Conservation (phyloP, 2,888 invertebrate species). For the Thymelicus acteon region DNA sequence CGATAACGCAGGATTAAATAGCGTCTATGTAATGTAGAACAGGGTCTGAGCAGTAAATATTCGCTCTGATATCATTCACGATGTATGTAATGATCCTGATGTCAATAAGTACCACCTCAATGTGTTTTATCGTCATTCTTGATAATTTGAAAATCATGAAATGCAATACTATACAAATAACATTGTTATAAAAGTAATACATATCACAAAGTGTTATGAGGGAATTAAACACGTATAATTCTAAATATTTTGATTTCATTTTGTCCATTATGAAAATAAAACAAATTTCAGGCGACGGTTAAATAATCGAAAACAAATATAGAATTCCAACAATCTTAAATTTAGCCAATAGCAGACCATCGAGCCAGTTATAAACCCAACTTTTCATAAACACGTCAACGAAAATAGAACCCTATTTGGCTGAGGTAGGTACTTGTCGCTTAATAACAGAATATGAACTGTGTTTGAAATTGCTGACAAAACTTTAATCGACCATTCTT, state of each 20-base stretch:
- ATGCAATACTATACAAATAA: no score
- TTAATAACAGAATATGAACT: neutral
- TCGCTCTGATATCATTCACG: slow-evolving; percentile 24
- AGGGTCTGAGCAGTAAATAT: slow-evolving; percentile 47
- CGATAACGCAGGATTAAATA: slow-evolving; percentile 68
- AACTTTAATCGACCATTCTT: neutral
- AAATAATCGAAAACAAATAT: slow-evolving; percentile 29
- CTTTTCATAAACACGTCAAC: slow-evolving; percentile 28
- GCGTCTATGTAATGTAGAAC: slow-evolving; percentile 59
- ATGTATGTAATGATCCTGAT: slow-evolving; percentile 15
- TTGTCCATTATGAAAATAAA: slow-evolving; percentile 27
- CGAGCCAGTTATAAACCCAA: slow-evolving; percentile 34
- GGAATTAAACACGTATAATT: neutral
- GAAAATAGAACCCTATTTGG: slow-evolving; percentile 19
- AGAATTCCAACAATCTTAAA: slow-evolving; percentile 26
- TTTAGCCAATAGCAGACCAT: slow-evolving; percentile 20
- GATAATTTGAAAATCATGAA: no score
- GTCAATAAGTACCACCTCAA: slow-evolving; percentile 18
- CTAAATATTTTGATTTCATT: slow-evolving; percentile 29
- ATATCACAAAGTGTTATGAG: no score
- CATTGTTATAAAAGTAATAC: no score
- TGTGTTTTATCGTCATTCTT: slow-evolving; percentile 7
- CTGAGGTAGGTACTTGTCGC: slow-evolving; percentile 9
- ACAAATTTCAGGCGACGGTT: slow-evolving; percentile 25
- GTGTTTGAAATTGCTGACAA: neutral